Evolutionary conservation across 2,113 vertebrate species (phyloP).

Genomic region (Periophthalmodon schlosseri): DNA sequence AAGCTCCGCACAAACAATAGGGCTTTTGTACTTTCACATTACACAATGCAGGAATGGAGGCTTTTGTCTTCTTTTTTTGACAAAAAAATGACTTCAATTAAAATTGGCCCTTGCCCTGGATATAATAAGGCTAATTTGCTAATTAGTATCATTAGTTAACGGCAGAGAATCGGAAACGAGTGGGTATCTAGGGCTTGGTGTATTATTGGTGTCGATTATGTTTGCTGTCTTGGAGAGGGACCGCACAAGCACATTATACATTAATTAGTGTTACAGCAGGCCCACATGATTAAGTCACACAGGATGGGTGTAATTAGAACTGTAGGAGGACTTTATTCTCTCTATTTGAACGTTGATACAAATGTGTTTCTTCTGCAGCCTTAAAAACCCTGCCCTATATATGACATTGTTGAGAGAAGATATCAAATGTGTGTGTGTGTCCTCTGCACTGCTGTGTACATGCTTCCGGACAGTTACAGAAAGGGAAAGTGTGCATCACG

Average conservation of each 20-base stretch:
- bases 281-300: constrained; percentile 21
- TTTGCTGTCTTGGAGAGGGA: constrained; percentile 52
- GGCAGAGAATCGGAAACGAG: constrained; percentile 51
- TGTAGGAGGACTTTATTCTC: constrained; percentile 15
- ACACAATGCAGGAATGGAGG: constrained; percentile 70
- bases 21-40: constrained; percentile 71
- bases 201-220: constrained; percentile 55
- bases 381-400: constrained; percentile 1
- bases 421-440: not conserved
- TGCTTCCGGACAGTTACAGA: constrained; percentile 12
- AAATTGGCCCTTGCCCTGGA: constrained; percentile 72
- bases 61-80: constrained; percentile 59
- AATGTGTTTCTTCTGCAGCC: not conserved
- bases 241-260: constrained; percentile 35
- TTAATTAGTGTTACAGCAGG: constrained; percentile 24
- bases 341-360: not conserved
- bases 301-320: constrained; percentile 27
- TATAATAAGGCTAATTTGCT: constrained; percentile 77
- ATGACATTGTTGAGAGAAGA: not conserved
- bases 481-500: constrained; percentile 14
- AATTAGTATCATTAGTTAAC: constrained; percentile 75
- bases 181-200: constrained; percentile 41
- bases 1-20: constrained; percentile 71
- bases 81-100: constrained; percentile 67
- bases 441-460: not conserved